A percentile compares a stretch with the other conserved stretches of the same genome.
phyloP scores from a whole-genome alignment of 2,113 vertebrate genomes.

The Lepus americanus region DNA sequence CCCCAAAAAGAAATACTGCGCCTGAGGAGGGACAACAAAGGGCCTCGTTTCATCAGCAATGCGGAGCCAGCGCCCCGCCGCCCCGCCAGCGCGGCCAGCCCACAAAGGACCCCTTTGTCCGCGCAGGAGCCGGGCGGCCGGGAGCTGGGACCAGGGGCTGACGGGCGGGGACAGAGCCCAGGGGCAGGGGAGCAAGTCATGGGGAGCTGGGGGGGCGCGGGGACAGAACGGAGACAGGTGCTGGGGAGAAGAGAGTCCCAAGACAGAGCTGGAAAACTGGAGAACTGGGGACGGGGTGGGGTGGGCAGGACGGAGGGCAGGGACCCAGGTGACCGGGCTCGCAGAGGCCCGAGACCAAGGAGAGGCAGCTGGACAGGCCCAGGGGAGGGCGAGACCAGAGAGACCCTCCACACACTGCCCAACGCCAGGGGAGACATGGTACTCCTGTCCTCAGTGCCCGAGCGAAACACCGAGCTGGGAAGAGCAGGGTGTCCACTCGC shows the following conservation, averaged over 20 bases:
- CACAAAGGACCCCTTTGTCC: conserved; percentile 81
- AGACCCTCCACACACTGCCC: neutral
- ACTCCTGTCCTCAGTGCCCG: neutral
- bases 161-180: conserved; percentile 74
- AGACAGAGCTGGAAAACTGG: conserved; percentile 22
- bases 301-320: neutral
- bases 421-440: neutral
- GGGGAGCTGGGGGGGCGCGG: conserved; percentile 21
- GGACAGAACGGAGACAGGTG: conserved; percentile 66
- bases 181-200: conserved; percentile 43
- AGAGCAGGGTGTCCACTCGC: neutral
- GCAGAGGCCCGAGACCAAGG: neutral
- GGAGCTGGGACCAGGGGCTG: conserved; percentile 79
- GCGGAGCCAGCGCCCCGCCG: conserved; percentile 81
- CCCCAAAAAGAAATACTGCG: conserved; percentile 89
- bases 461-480: neutral
- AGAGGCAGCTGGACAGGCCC: neutral
- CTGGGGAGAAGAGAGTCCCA: neutral
- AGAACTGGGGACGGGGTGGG: neutral
- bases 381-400: neutral
- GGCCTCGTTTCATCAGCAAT: conserved; percentile 83
- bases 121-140: conserved; percentile 77
- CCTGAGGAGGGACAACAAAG: conserved; percentile 88
- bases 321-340: no score
- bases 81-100: conserved; percentile 82